Evolutionary conservation across 2,113 vertebrate genomes (phyloP), one percentile per base, ranked within the genome.

Genomic region (Syrrhaptes paradoxus): DNA sequence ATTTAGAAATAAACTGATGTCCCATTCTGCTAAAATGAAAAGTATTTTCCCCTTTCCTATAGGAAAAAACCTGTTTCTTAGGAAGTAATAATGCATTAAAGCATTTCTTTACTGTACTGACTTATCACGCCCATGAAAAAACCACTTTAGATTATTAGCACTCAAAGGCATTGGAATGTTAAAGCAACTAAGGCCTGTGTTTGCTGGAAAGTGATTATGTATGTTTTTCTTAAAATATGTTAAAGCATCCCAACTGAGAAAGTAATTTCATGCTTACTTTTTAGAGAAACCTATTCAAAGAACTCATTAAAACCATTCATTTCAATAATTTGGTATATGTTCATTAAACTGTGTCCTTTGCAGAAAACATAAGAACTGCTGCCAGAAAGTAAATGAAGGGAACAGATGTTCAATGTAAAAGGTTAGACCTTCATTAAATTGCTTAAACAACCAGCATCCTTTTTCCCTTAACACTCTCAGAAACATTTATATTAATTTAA

Each of bases 261-360:
- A 96, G 91, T 94, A 97, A 97, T 97, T 98, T 97, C 82, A 96
- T 97, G 90, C 95, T 96, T 97, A 89, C 89, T 87, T 97, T 97
- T 97, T 89, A 95, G 92, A 97, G 91, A 97, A 95, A 96, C 26
- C 75, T 95, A 93, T 97, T 98, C 94, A 96, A 98, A 98, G 87
- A 97, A 97, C 86, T 97, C 93, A 98, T 97, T 98, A 97, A 97
- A 98, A 90, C 49, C 71, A 96, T 97, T 97, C 71, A 97, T 98
- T 98, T 98, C 97, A 97, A 98, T 98, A 97, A 97, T 97, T 89
- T 94, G 24, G 2, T 97, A 89, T 96, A 97, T 92, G 92, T 95
- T 97, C 97, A 98, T 95, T 97, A 98, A 96, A 87, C 87, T 96
- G 65, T 91, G 77, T 97, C 96, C 90, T 97, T 95, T 96, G 90